Conservation (phyloP, 2,113 vertebrate species). For the cat (Felis catus) region DNA sequence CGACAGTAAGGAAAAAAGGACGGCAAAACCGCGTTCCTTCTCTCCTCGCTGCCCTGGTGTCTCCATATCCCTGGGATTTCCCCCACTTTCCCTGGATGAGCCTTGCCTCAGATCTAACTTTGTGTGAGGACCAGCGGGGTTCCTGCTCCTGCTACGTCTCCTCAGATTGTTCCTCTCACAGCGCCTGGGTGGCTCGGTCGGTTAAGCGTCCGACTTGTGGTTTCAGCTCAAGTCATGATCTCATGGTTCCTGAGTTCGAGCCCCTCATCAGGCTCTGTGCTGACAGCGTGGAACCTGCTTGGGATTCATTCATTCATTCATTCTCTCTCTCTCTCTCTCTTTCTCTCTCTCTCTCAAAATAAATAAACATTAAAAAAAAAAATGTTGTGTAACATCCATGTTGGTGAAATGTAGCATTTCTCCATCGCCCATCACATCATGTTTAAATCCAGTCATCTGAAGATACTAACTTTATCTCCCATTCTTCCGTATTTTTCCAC, state of each 20-base stretch:
- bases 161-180: background rate
- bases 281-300: too few species aligned
- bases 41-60: background rate
- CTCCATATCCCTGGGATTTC: background rate
- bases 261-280: too few species aligned
- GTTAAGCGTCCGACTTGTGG: too few species aligned
- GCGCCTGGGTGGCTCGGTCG: too few species aligned
- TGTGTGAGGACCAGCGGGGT: background rate
- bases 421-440: background rate
- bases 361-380: too few species aligned
- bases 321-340: too few species aligned
- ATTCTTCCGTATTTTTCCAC: background rate
- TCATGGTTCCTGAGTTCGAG: too few species aligned
- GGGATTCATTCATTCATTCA: too few species aligned
- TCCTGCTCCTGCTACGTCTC: background rate
- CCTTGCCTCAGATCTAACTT: background rate
- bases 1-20: background rate
- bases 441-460: too few species aligned
- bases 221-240: too few species aligned
- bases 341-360: too few species aligned
- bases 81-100: background rate
- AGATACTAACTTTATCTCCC: background rate
- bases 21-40: too few species aligned
- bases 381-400: background rate
- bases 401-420: background rate